These are phyloP conservation scores for Tachypleus tridentatus DNA, from an alignment of 1,140 invertebrate genomes.

Conservation along the genomic window DNA sequence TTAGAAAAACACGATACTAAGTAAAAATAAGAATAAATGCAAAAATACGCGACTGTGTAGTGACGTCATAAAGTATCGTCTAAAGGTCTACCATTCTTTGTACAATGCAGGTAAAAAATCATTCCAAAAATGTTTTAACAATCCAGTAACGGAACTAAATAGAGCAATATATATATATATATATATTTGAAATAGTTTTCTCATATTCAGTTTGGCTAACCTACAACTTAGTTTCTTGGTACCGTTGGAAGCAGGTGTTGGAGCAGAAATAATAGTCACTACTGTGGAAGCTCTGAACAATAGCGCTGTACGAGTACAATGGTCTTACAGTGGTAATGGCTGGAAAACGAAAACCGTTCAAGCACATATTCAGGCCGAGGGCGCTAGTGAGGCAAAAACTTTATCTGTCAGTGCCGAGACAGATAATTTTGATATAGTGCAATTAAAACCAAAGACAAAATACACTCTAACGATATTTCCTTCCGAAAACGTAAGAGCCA, in stretches of 20 bases:
- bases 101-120: too few relatives aligned
- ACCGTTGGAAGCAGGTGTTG: constrained; percentile 9
- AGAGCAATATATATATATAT: background rate
- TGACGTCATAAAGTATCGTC: too few relatives aligned
- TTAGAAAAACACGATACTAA: too few relatives aligned
- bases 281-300: background rate
- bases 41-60: too few relatives aligned
- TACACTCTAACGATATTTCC: constrained; percentile 9
- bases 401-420: constrained; percentile 1
- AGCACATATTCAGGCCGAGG: constrained; percentile 5
- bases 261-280: constrained; percentile 5
- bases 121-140: too few relatives aligned
- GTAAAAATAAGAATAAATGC: too few relatives aligned
- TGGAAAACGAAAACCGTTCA: constrained; percentile 15
- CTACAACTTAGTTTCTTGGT: background rate
- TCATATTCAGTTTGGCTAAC: background rate
- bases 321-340: constrained; percentile 9
- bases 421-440: background rate
- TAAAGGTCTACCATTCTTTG: too few relatives aligned
- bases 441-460: constrained; percentile 1
- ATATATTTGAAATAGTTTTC: background rate
- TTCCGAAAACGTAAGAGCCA: constrained; percentile 12
- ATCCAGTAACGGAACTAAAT: too few relatives aligned
- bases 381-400: background rate
- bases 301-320: background rate